These are phyloP conservation scores for Acanthococcus lagerstroemiae DNA, from an alignment of 2,888 invertebrate genomes.

Conservation along the genomic window DNA sequence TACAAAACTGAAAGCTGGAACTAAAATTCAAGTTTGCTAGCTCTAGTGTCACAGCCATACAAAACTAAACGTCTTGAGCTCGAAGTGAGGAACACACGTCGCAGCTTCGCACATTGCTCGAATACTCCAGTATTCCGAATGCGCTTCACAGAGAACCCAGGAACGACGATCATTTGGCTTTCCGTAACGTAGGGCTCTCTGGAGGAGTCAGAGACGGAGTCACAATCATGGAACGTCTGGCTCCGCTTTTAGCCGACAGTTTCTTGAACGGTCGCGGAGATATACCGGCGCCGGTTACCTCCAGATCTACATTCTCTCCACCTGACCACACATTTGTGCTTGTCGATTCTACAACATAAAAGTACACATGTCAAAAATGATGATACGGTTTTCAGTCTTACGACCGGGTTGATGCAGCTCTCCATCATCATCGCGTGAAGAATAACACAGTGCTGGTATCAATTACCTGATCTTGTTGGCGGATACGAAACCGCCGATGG, in stretches of 20 bases:
- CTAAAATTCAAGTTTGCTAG: too few species aligned
- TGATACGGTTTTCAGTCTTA: not conserved
- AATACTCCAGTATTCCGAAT: too few species aligned
- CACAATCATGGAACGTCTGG: conserved; percentile 40
- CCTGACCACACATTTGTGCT: conserved; percentile 45
- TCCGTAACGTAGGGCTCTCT: conserved; percentile 39
- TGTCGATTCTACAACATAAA: not conserved
- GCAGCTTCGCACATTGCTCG: too few species aligned
- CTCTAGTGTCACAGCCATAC: too few species aligned
- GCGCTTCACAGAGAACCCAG: too few species aligned
- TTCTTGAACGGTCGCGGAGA: conserved; percentile 63
- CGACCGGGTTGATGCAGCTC: too few species aligned
- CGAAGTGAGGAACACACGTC: too few species aligned
- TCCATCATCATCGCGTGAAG: too few species aligned
- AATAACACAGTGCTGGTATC: not conserved
- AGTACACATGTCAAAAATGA: not conserved
- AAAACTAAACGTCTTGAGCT: too few species aligned
- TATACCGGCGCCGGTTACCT: conserved; percentile 43
- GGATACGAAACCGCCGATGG: conserved; percentile 35
- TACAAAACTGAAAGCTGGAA: too few species aligned
- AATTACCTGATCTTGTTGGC: not conserved
- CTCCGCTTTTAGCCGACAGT: conserved; percentile 50
- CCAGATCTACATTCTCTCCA: conserved; percentile 39
- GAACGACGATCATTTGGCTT: conserved; percentile 38
- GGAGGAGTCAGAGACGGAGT: conserved; percentile 37